Percentiles rank a stretch among this genome's conserved stretches.
phyloP scores from a whole-genome alignment of 1,140 invertebrate species.

The Bombus superbus region DNA sequence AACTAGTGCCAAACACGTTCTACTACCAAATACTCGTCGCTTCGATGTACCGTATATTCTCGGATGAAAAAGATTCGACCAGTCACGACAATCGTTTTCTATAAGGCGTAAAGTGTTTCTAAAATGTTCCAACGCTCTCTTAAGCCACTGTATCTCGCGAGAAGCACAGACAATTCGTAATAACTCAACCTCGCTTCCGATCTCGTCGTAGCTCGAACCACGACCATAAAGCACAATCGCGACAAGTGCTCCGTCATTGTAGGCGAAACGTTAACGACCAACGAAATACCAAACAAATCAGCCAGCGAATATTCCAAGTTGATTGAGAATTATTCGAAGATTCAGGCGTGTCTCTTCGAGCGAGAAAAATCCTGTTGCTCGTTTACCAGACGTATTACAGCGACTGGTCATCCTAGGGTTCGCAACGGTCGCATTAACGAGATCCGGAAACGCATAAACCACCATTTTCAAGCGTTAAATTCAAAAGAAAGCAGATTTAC shows the following conservation, averaged over 20 bases:
- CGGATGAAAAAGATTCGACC: too few relatives aligned
- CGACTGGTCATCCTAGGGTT: background rate
- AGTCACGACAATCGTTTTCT: too few relatives aligned
- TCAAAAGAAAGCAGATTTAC: conserved; percentile 6
- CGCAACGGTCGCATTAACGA: conserved; percentile 12
- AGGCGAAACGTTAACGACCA: background rate
- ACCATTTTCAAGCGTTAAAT: background rate
- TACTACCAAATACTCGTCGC: too few relatives aligned
- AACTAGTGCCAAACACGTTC: too few relatives aligned
- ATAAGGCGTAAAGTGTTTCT: too few relatives aligned
- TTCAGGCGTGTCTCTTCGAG: background rate
- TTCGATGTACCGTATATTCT: too few relatives aligned
- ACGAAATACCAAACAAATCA: background rate
- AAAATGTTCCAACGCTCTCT: too few relatives aligned
- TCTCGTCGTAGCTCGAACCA: background rate
- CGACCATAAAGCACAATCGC: background rate
- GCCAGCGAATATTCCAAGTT: background rate
- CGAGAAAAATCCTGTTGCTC: background rate
- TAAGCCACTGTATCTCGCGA: too few relatives aligned
- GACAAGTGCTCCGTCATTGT: background rate
- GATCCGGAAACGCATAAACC: conserved; percentile 13
- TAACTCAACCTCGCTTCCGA: background rate
- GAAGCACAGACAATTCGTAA: too few relatives aligned
- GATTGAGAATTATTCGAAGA: conserved; percentile 32
- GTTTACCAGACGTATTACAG: background rate